phyloP scores from a whole-genome alignment of 2,888 invertebrate genomes.

The Gastrophysa polygoni region DNA sequence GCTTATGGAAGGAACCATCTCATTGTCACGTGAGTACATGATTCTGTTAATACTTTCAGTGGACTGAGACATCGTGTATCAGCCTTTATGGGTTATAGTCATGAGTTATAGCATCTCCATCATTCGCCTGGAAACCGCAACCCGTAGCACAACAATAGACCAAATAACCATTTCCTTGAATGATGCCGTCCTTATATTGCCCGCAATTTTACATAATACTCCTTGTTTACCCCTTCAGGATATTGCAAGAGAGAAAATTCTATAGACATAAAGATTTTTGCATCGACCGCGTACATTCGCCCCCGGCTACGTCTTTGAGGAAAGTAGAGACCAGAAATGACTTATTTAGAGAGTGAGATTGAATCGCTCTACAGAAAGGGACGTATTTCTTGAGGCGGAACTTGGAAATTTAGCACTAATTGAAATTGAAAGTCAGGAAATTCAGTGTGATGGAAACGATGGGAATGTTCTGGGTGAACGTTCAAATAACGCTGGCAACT shows the following conservation, averaged over 20 bases:
- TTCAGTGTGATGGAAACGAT: not conserved
- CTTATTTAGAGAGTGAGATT: constrained; percentile 15
- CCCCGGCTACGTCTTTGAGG: constrained; percentile 1
- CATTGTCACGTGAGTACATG: too few relatives aligned
- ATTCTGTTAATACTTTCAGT: too few relatives aligned
- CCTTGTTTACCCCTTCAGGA: constrained; percentile 40
- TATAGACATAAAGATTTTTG: constrained; percentile 36
- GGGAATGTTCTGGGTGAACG: not conserved
- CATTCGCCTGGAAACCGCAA: not conserved
- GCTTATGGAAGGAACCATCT: too few relatives aligned
- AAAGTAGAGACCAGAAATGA: constrained; percentile 14
- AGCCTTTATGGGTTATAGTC: too few relatives aligned
- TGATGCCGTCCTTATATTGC: constrained; percentile 39
- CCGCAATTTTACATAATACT: constrained; percentile 43
- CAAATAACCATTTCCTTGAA: constrained; percentile 37
- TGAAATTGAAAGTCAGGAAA: not conserved
- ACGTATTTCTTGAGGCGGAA: not conserved
- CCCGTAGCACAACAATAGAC: constrained; percentile 16
- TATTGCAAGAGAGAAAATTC: constrained; percentile 36
- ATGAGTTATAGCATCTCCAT: not conserved
- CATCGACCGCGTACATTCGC: constrained; percentile 18
- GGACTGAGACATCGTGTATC: too few relatives aligned
- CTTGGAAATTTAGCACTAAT: constrained; percentile 8
- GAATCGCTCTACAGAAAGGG: constrained; percentile 9
- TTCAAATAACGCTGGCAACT: not conserved